phyloP scores from a whole-genome alignment of 2,113 vertebrate genomes.

The Onychostoma macrolepis region DNA sequence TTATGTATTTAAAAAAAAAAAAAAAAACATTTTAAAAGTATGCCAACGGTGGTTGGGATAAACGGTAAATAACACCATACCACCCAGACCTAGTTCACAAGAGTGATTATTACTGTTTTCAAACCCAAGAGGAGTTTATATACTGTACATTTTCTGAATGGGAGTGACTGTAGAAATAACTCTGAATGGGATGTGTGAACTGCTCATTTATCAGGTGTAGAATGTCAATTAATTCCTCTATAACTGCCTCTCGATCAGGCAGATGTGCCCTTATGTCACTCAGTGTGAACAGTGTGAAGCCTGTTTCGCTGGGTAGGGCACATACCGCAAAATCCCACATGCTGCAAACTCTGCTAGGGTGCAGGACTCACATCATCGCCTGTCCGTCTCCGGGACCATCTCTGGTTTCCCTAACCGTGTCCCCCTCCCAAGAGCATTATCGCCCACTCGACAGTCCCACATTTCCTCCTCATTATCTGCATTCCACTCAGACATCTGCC shows the following conservation, averaged over 20 bases:
- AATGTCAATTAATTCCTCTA: constrained; percentile 12
- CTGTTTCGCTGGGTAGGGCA: not conserved
- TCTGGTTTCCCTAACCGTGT: not conserved
- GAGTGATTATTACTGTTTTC: not conserved
- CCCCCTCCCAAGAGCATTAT: constrained; percentile 25
- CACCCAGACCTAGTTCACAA: not conserved
- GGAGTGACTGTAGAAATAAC: not conserved
- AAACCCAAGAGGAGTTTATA: no score
- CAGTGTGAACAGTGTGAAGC: not conserved
- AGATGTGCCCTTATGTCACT: constrained; percentile 18
- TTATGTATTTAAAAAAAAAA: no score
- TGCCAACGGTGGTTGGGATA: no score
- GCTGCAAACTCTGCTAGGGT: not conserved
- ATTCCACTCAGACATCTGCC: constrained; percentile 37
- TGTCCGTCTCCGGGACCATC: constrained; percentile 18
- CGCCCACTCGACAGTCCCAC: constrained; percentile 7
- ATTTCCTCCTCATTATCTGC: constrained; percentile 34
- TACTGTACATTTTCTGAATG: not conserved
- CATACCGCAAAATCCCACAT: not conserved
- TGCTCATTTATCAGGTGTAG: not conserved
- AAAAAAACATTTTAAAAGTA: not conserved
- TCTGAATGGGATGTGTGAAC: not conserved
- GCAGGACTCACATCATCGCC: constrained; percentile 2
- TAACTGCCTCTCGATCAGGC: not conserved
- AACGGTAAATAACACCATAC: not conserved